phyloP scores from a whole-genome alignment of 2,888 invertebrate genomes.

The Epiblema foenella region DNA sequence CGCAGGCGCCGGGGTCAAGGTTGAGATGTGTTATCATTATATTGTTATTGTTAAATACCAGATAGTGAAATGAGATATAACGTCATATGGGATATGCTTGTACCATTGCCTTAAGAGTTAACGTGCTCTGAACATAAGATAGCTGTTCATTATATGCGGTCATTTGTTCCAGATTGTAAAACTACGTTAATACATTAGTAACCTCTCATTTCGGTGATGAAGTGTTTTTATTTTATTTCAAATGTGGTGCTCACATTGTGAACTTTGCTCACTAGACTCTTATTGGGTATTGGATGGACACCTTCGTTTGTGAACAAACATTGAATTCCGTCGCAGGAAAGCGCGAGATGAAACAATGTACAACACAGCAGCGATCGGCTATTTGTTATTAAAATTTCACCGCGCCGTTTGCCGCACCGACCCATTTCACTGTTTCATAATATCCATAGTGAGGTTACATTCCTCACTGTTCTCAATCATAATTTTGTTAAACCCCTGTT shows the following conservation, averaged over 20 bases:
- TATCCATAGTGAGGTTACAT: too few relatives aligned
- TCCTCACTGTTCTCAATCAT: too few relatives aligned
- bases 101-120: background rate
- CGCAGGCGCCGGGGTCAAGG: conserved; percentile 33
- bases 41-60: conserved; percentile 10
- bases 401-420: background rate
- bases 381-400: conserved; percentile 35
- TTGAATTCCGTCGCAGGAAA: conserved; percentile 25
- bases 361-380: background rate
- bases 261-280: background rate
- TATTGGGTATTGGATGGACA: conserved; percentile 4
- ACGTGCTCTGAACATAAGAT: background rate
- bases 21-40: conserved; percentile 22
- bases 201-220: background rate
- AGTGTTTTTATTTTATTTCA: background rate
- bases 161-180: background rate
- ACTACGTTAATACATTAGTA: background rate
- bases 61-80: background rate
- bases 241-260: too few relatives aligned
- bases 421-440: conserved; percentile 10
- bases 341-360: conserved; percentile 35
- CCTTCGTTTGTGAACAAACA: conserved; percentile 19
- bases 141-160: background rate
- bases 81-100: background rate
- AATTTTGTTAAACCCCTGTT: too few relatives aligned